Conservation (phyloP, 2,888 invertebrate genomes). For the Camptogramma bilineatum region DNA sequence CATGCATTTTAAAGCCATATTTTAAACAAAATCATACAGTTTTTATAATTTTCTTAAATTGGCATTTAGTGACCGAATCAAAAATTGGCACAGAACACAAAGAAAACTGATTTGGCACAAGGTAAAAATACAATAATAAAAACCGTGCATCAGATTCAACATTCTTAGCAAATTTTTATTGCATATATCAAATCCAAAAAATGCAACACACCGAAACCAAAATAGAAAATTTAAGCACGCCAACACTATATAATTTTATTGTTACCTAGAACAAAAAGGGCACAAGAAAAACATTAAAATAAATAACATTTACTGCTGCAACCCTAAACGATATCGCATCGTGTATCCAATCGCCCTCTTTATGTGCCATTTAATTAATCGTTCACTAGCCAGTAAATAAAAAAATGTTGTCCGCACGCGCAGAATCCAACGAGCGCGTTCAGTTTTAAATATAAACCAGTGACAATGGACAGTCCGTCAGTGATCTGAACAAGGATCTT, state of each 20-base stretch:
- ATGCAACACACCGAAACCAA: conserved; percentile 8
- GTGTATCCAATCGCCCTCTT: conserved; percentile 59
- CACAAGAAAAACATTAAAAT: conserved; percentile 33
- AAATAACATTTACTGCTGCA: conserved; percentile 49
- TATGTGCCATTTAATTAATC: conserved; percentile 72
- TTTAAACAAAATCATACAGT: background rate
- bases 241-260: conserved; percentile 22
- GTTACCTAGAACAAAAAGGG: conserved; percentile 38
- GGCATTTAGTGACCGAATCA: conserved; percentile 23
- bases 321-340: conserved; percentile 53
- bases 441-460: conserved; percentile 74
- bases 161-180: conserved; percentile 8
- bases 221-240: conserved; percentile 14
- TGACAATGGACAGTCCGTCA: conserved; percentile 78
- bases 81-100: conserved; percentile 27
- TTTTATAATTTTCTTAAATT: conserved; percentile 3
- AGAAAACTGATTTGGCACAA: conserved; percentile 15
- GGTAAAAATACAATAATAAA: conserved; percentile 10
- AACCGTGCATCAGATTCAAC: conserved; percentile 6
- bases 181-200: conserved; percentile 11
- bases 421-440: conserved; percentile 66
- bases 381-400: conserved; percentile 52
- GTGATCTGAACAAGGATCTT: conserved; percentile 68
- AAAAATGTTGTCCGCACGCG: conserved; percentile 60
- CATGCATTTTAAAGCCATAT: background rate